Percentiles rank a stretch among this genome's conserved stretches.
phyloP scores from a whole-genome alignment of 2,888 invertebrate species.

The Steinernema hermaphroditum region DNA sequence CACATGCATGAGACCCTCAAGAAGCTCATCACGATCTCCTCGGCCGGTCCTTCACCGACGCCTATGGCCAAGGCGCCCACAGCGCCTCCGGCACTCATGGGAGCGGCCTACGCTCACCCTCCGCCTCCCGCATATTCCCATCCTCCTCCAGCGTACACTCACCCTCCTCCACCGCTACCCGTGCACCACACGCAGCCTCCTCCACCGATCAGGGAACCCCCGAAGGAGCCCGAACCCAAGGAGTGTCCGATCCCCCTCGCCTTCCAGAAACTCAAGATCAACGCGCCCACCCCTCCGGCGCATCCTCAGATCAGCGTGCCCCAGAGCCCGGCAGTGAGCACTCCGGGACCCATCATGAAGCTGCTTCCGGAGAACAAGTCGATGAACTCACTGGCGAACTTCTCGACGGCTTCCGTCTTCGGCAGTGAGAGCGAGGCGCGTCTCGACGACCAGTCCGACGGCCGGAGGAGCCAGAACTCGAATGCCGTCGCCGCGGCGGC shows the following conservation, averaged over 20 bases:
- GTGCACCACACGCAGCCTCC: too few relatives aligned
- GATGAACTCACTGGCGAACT: not conserved
- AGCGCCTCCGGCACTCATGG: too few relatives aligned
- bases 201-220: too few relatives aligned
- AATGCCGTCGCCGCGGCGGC: not conserved
- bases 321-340: not conserved
- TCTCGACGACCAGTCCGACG: not conserved
- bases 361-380: not conserved
- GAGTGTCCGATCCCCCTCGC: too few relatives aligned
- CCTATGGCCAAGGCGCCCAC: too few relatives aligned
- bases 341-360: not conserved
- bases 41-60: not conserved
- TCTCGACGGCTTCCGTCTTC: slow-evolving; percentile 10
- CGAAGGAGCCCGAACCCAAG: too few relatives aligned
- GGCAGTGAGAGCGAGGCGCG: slow-evolving; percentile 3
- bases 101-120: too few relatives aligned
- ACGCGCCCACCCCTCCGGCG: not conserved
- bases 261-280: not conserved
- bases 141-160: too few relatives aligned
- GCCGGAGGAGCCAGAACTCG: not conserved
- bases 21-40: not conserved
- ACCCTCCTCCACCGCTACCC: too few relatives aligned
- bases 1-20: not conserved
- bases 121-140: too few relatives aligned
- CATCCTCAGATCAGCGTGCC: not conserved